Conservation (phyloP, 2,113 vertebrate species). For the Cricetomys ansorgei region DNA sequence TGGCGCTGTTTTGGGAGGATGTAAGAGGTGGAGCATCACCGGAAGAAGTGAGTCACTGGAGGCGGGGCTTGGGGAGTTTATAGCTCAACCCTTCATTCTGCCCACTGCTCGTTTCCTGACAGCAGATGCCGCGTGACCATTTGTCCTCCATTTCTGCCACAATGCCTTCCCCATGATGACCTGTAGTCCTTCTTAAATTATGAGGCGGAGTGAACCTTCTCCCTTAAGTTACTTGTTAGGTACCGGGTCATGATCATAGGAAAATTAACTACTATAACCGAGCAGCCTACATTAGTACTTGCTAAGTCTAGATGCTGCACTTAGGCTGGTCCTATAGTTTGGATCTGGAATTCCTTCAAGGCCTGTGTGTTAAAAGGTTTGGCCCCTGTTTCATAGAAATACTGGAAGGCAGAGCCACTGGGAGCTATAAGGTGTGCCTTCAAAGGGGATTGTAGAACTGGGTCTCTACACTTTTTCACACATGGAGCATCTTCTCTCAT, state of each 20-base stretch:
- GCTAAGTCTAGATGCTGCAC: neutral
- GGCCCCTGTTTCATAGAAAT: neutral
- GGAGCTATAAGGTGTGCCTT: neutral
- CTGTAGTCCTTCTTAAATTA: neutral
- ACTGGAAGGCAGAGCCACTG: neutral
- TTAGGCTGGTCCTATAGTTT: neutral
- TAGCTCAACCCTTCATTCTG: neutral
- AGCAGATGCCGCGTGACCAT: neutral
- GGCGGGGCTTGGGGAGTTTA: neutral
- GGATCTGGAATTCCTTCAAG: neutral
- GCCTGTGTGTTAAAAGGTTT: neutral
- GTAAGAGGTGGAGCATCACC: too few species aligned
- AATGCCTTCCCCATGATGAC: too few species aligned
- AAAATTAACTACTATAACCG: neutral
- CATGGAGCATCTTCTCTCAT: neutral
- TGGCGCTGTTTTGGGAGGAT: too few species aligned
- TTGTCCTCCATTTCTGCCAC: neutral
- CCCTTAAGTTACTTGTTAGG: neutral
- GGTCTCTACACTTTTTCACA: neutral
- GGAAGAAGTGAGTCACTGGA: neutral
- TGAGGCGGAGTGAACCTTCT: neutral
- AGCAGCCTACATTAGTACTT: neutral
- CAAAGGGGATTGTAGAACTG: neutral
- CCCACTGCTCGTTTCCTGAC: neutral
- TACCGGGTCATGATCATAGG: too few species aligned